Evolutionary conservation across 2,113 vertebrate genomes (phyloP).

Genomic region (Petromus typicus): DNA sequence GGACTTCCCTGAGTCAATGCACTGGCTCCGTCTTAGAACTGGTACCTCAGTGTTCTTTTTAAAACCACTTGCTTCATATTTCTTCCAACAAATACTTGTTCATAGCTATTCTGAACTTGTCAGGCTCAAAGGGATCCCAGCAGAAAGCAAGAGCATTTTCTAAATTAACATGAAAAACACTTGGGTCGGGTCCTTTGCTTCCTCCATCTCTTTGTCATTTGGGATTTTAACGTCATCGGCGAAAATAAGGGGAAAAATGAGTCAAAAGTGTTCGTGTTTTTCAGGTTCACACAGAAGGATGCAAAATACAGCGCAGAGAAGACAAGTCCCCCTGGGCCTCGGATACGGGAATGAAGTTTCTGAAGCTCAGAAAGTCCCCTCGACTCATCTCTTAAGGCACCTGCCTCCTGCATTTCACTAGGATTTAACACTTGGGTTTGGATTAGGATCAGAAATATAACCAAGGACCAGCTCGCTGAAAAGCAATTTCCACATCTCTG

Average conservation of each 20-base stretch:
- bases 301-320: neutral
- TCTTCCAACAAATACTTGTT: neutral
- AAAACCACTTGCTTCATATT: neutral
- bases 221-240: neutral
- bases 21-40: neutral
- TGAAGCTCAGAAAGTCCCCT: neutral
- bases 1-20: neutral
- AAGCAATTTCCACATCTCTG: slow-evolving; percentile 24
- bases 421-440: slow-evolving; percentile 39
- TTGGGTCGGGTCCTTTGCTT: neutral
- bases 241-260: no score
- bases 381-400: slow-evolving; percentile 46
- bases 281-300: neutral
- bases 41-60: neutral
- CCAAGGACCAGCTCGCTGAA: slow-evolving; percentile 33
- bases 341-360: neutral
- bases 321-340: neutral
- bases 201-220: neutral
- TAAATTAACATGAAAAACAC: neutral
- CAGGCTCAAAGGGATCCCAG: neutral
- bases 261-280: neutral
- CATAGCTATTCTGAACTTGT: neutral
- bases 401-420: slow-evolving; percentile 54
- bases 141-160: neutral
- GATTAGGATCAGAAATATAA: slow-evolving; percentile 55